Conservation (phyloP, 2,113 vertebrate species). For the Nannospalax galili region DNA sequence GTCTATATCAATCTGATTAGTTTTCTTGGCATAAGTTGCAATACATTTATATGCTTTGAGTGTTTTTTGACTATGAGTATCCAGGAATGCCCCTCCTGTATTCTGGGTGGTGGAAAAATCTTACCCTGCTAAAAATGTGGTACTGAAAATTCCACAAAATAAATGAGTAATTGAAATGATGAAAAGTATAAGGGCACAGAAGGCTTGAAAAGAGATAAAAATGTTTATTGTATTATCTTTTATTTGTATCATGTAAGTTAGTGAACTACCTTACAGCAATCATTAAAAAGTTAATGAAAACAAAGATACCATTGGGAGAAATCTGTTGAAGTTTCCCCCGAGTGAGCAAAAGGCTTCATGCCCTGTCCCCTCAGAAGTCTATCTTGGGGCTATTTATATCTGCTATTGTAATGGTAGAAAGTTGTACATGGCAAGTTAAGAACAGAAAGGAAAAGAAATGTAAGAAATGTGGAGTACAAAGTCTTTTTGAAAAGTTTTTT, state of each 20-base stretch:
- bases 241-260: neutral
- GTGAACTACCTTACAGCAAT: neutral
- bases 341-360: neutral
- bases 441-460: neutral
- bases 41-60: neutral
- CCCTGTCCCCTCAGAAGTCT: neutral
- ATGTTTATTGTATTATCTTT: neutral
- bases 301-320: neutral
- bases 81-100: neutral
- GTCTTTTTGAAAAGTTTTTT: neutral
- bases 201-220: neutral
- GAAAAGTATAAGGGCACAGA: neutral
- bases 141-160: neutral
- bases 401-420: neutral
- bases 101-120: neutral
- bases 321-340: neutral
- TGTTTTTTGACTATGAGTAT: neutral
- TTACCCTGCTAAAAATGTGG: neutral
- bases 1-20: neutral
- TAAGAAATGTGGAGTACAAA: neutral
- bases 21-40: neutral
- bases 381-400: neutral
- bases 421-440: neutral
- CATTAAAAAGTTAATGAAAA: neutral
- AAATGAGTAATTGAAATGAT: neutral